Evolutionary conservation across 2,113 vertebrate species (phyloP).

Genomic region (Mormoops blainvillei): DNA sequence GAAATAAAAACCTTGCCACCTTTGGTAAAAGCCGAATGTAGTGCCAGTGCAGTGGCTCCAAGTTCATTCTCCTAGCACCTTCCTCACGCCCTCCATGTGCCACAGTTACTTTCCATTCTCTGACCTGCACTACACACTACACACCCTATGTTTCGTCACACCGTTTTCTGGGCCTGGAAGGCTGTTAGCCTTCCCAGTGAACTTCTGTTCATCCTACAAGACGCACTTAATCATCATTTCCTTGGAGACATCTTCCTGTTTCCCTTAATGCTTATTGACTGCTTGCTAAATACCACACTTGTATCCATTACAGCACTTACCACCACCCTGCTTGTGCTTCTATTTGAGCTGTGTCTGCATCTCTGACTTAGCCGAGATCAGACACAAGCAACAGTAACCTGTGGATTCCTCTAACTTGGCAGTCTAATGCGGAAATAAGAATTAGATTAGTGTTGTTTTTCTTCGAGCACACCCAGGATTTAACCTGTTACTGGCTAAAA

Average conservation of each 20-base stretch:
- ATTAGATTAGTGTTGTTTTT: not conserved
- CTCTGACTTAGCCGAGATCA: not conserved
- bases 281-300: not conserved
- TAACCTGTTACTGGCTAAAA: not conserved
- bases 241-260: not conserved
- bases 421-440: not conserved
- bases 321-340: not conserved
- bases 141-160: not conserved
- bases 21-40: not conserved
- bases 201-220: not conserved
- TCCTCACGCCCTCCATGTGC: not conserved
- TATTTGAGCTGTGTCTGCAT: not conserved
- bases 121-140: not conserved
- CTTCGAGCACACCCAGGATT: not conserved
- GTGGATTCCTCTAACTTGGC: not conserved
- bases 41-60: not conserved
- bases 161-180: not conserved
- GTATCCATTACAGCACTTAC: not conserved
- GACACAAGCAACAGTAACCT: not conserved
- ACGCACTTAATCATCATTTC: not conserved
- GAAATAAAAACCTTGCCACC: not conserved
- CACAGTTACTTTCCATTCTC: not conserved
- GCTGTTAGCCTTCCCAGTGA: not conserved
- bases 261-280: not conserved
- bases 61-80: not conserved